Evolutionary conservation across 2,113 vertebrate species (phyloP).

Genomic region (Platichthys stellatus): DNA sequence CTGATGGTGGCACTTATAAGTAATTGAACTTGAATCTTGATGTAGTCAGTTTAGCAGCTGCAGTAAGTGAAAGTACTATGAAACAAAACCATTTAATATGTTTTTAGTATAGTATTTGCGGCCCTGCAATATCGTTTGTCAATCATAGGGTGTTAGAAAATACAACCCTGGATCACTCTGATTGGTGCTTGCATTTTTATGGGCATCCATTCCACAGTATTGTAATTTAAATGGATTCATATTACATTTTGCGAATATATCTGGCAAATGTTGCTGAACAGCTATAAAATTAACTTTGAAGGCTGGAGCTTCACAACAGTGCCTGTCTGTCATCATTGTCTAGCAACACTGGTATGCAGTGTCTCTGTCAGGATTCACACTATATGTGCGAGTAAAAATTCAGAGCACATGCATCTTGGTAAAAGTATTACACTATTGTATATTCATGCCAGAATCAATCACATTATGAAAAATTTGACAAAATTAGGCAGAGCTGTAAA

Average conservation of each 20-base stretch:
- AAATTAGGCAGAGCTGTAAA: slow-evolving; percentile 36
- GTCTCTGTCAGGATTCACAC: not conserved
- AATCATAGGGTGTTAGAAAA: slow-evolving; percentile 1
- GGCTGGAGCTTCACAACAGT: not conserved
- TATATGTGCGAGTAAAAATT: not conserved
- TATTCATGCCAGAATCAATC: not conserved
- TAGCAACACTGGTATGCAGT: not conserved
- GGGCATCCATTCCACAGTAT: not conserved
- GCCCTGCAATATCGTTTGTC: not conserved
- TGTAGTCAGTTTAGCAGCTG: slow-evolving; percentile 14
- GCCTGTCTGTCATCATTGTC: not conserved
- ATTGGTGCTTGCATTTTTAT: not conserved
- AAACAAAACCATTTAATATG: slow-evolving; percentile 7
- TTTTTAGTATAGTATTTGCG: not conserved
- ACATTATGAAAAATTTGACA: slow-evolving; percentile 35
- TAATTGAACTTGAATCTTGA: slow-evolving; percentile 28
- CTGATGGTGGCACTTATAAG: slow-evolving; percentile 23
- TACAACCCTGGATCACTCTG: not conserved
- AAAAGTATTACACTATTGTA: not conserved
- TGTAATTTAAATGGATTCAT: not conserved
- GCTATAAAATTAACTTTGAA: slow-evolving; percentile 27
- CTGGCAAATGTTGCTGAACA: slow-evolving; percentile 12
- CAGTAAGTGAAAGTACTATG: slow-evolving; percentile 25
- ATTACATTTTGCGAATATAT: slow-evolving; percentile 14
- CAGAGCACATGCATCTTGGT: not conserved